A percentile compares a stretch with the other conserved stretches of the same genome.
These are phyloP conservation scores for Cacatua alba DNA, from an alignment of 2,113 vertebrate genomes.

Conservation along the genomic window DNA sequence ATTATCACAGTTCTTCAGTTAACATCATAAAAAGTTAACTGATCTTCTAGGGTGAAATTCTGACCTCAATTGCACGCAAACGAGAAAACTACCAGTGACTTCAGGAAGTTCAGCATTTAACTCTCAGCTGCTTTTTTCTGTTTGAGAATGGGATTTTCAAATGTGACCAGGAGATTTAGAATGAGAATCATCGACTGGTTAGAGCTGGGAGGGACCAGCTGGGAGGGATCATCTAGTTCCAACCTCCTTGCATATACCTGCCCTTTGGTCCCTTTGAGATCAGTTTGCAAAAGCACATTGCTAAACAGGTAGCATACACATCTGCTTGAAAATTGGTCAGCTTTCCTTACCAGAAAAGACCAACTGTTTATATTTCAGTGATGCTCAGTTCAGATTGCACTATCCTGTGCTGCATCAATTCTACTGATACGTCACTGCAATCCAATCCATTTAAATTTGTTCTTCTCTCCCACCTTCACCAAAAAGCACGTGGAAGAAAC, in stretches of 20 bases:
- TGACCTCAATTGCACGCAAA: neutral
- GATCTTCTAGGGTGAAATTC: neutral
- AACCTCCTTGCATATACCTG: neutral
- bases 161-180: neutral
- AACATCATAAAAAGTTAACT: neutral
- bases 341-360: neutral
- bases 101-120: neutral
- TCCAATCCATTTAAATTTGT: neutral
- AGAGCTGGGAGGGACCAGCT: neutral
- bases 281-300: neutral
- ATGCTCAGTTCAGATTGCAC: neutral
- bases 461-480: neutral
- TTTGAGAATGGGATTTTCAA: neutral
- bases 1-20: neutral
- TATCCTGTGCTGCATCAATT: accelerated
- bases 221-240: neutral
- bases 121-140: neutral
- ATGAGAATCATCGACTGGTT: neutral
- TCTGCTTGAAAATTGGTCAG: neutral
- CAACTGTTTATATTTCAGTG: neutral
- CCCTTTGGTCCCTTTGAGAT: neutral
- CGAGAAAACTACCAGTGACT: neutral
- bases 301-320: neutral
- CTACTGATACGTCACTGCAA: neutral
- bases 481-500: neutral